Evolutionary conservation across 2,888 invertebrate species (phyloP).

Genomic region (Epinotia demarniana): DNA sequence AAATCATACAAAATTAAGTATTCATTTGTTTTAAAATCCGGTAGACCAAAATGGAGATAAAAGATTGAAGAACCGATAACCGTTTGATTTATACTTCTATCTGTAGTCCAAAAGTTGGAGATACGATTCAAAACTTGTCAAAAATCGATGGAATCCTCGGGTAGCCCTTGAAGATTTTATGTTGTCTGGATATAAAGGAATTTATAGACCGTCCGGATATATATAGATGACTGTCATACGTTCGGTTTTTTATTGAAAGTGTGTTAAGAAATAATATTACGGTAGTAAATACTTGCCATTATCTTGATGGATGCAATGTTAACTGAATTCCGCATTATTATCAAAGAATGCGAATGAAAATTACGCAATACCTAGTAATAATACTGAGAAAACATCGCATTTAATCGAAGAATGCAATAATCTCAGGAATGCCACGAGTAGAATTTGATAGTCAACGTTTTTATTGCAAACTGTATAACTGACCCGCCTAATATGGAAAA

Average conservation of each 20-base stretch:
- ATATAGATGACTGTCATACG: not conserved
- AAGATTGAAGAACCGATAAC: too few relatives aligned
- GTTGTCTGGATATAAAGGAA: slow-evolving; percentile 12
- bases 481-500: slow-evolving; percentile 3
- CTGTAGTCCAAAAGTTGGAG: too few relatives aligned
- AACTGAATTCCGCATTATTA: slow-evolving; percentile 37
- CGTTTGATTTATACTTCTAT: too few relatives aligned
- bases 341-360: slow-evolving; percentile 15
- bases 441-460: not conserved
- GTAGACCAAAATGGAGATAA: too few relatives aligned
- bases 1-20: too few relatives aligned
- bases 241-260: not conserved
- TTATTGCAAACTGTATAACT: slow-evolving; percentile 15
- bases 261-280: not conserved
- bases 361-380: slow-evolving; percentile 23
- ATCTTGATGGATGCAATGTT: not conserved
- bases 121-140: too few relatives aligned
- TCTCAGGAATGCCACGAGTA: slow-evolving; percentile 1
- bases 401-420: not conserved
- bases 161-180: too few relatives aligned
- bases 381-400: slow-evolving; percentile 7
- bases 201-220: too few relatives aligned
- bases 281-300: slow-evolving; percentile 19
- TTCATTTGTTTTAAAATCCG: too few relatives aligned
- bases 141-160: too few relatives aligned